phyloP scores from a whole-genome alignment of 1,140 invertebrate species.

The Drosophila prosaltans region DNA sequence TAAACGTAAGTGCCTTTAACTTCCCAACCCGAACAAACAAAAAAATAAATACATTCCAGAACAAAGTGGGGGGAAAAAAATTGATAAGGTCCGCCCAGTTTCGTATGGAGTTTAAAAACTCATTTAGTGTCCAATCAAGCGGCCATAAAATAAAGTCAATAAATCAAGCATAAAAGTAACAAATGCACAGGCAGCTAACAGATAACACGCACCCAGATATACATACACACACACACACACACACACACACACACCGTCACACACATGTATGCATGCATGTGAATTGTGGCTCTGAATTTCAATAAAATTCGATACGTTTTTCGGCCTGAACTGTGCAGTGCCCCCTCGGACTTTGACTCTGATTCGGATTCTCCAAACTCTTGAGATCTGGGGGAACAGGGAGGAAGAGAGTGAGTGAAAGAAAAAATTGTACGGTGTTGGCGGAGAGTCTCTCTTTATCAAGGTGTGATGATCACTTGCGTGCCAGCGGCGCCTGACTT shows the following conservation, averaged over 20 bases:
- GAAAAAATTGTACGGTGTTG: background rate
- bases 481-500: slow-evolving; percentile 79
- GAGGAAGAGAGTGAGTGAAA: background rate
- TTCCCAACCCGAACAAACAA: slow-evolving; percentile 29
- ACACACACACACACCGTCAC: slow-evolving; percentile 25
- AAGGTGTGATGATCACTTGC: slow-evolving; percentile 81
- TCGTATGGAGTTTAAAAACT: slow-evolving; percentile 79
- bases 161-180: slow-evolving; percentile 81
- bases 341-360: background rate
- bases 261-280: slow-evolving; percentile 8
- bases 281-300: slow-evolving; percentile 58
- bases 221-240: slow-evolving; percentile 25
- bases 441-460: slow-evolving; percentile 52
- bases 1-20: slow-evolving; percentile 68
- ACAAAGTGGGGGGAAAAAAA: slow-evolving; percentile 46
- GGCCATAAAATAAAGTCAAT: slow-evolving; percentile 81
- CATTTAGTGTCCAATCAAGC: slow-evolving; percentile 81
- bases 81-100: slow-evolving; percentile 75
- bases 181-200: slow-evolving; percentile 74
- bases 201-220: slow-evolving; percentile 61
- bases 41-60: slow-evolving; percentile 26
- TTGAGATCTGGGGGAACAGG: slow-evolving; percentile 8
- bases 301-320: slow-evolving; percentile 81
- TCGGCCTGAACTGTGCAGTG: slow-evolving; percentile 23
- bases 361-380: background rate